Conservation (phyloP, 2,797 vertebrate species). For the Ambastaia sidthimunki region DNA sequence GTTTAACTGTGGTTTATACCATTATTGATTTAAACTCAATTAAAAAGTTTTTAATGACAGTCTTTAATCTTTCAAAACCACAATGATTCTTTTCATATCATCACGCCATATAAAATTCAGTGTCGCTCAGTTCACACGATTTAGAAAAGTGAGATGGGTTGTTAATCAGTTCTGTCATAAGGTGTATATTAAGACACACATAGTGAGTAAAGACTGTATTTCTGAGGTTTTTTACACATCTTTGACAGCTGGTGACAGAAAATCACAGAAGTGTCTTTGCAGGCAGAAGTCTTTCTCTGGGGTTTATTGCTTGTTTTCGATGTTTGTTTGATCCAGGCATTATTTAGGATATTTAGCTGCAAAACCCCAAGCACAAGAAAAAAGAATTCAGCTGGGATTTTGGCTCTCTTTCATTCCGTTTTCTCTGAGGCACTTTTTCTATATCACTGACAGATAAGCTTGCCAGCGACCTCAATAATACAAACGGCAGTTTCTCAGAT, state of each 20-base stretch:
- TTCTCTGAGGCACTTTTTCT: conserved; percentile 4
- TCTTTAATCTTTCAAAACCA: neutral
- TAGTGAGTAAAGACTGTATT: neutral
- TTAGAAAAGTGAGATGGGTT: neutral
- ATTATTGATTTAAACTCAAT: neutral
- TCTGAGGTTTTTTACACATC: neutral
- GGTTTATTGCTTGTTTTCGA: neutral
- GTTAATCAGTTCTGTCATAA: neutral
- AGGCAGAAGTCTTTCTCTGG: neutral
- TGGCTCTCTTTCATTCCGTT: neutral
- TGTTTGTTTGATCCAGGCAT: conserved; percentile 22
- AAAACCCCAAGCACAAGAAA: conserved; percentile 5
- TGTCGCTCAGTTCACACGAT: neutral
- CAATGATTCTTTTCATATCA: neutral
- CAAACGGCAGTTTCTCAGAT: conserved; percentile 24
- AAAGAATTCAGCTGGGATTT: conserved; percentile 1
- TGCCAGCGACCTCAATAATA: conserved; percentile 37
- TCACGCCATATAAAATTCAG: neutral
- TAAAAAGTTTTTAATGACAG: neutral
- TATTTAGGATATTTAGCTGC: conserved; percentile 9
- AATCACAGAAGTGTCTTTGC: neutral
- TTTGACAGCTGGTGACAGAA: conserved; percentile 36
- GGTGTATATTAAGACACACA: neutral
- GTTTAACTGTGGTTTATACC: neutral
- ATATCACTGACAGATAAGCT: conserved; percentile 35